Conservation (phyloP, 2,797 vertebrate species). For the Adrianichthys oophorus region DNA sequence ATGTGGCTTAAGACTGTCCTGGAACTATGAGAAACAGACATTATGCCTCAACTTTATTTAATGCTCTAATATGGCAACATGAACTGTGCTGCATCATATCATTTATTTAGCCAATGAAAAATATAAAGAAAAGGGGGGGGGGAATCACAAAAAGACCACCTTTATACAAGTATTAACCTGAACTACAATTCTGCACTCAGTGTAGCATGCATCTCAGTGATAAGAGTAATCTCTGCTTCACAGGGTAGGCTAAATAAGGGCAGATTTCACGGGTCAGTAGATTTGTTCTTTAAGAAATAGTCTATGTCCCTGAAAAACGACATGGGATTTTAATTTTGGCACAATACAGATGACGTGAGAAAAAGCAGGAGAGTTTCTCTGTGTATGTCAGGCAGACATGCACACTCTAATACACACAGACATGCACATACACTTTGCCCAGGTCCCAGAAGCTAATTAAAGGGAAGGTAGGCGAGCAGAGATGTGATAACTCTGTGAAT, state of each 20-base stretch:
- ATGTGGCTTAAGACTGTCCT: slow-evolving; percentile 14
- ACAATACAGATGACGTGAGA: slow-evolving; percentile 32
- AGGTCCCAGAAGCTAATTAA: slow-evolving; percentile 80
- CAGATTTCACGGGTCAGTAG: slow-evolving; percentile 55
- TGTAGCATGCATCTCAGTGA: slow-evolving; percentile 41
- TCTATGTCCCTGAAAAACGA: slow-evolving; percentile 35
- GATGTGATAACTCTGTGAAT: slow-evolving; percentile 76
- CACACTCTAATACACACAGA: slow-evolving; percentile 29
- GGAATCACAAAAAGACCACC: slow-evolving; percentile 29
- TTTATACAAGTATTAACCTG: slow-evolving; percentile 34
- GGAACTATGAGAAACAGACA: slow-evolving; percentile 17
- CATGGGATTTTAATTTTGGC: slow-evolving; percentile 53
- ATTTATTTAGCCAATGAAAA: slow-evolving; percentile 29
- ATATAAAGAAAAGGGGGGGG: neutral
- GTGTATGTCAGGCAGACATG: slow-evolving; percentile 34
- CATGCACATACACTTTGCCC: slow-evolving; percentile 51
- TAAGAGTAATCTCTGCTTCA: slow-evolving; percentile 48
- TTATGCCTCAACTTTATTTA: slow-evolving; percentile 7
- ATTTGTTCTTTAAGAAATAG: slow-evolving; percentile 43
- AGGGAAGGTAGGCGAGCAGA: slow-evolving; percentile 71
- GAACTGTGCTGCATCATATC: slow-evolving; percentile 28
- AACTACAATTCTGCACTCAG: slow-evolving; percentile 20
- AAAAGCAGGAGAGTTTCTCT: slow-evolving; percentile 26
- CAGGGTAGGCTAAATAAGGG: slow-evolving; percentile 48
- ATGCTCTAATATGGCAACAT: slow-evolving; percentile 34